A percentile compares a stretch with the other conserved stretches of the same genome.
Evolutionary conservation across 2,888 invertebrate species (phyloP).

Genomic region (Agrotis exclamationis): DNA sequence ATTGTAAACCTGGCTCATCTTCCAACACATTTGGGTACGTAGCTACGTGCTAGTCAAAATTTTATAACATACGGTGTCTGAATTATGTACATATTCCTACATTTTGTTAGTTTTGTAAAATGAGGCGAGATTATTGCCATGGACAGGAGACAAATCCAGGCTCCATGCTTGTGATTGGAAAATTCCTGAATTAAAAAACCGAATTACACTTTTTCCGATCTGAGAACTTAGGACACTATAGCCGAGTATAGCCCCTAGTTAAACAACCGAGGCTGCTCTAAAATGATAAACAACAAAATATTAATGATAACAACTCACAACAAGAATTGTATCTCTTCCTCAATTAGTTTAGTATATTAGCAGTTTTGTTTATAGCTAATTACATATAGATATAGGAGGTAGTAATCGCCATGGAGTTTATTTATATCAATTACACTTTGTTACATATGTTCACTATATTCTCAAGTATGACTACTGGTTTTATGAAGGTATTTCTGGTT

Average conservation of each 20-base stretch:
- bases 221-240: too few species aligned
- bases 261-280: neutral
- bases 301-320: constrained; percentile 25
- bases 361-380: constrained; percentile 49
- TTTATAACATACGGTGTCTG: neutral
- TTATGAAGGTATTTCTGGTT: constrained; percentile 18
- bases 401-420: constrained; percentile 38
- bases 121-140: neutral
- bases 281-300: constrained; percentile 14
- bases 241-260: neutral
- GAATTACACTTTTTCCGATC: neutral
- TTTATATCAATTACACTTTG: constrained; percentile 41
- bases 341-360: constrained; percentile 37
- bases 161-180: too few species aligned
- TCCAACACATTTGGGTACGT: neutral
- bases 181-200: neutral
- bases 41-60: neutral
- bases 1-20: constrained; percentile 13
- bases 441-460: constrained; percentile 29
- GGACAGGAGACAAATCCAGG: neutral
- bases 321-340: constrained; percentile 39
- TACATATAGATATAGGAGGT: constrained; percentile 49
- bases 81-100: too few species aligned
- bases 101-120: neutral
- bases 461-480: constrained; percentile 9